phyloP scores from a whole-genome alignment of 2,113 vertebrate genomes.

The Prionailurus bengalensis region DNA sequence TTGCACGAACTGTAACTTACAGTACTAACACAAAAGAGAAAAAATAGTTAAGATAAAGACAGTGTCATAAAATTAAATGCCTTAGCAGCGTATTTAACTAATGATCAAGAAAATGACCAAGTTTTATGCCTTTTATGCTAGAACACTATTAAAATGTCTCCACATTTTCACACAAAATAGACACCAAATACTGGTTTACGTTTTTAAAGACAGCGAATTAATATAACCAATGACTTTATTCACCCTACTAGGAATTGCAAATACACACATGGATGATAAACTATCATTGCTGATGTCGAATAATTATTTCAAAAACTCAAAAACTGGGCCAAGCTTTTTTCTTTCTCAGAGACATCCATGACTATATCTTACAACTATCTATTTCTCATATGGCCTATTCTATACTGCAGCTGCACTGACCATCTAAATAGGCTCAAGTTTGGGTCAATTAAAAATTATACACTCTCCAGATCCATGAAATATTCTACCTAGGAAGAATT shows the following conservation, averaged over 20 bases:
- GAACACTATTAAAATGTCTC: slow-evolving; percentile 42
- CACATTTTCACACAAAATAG: slow-evolving; percentile 45
- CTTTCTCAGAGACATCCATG: slow-evolving; percentile 24
- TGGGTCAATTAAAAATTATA: slow-evolving; percentile 49
- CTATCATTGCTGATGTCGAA: background rate
- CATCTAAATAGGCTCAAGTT: slow-evolving; percentile 12
- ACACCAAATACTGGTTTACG: slow-evolving; percentile 10
- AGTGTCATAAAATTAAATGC: background rate
- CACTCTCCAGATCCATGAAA: slow-evolving; percentile 30
- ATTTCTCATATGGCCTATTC: slow-evolving; percentile 43
- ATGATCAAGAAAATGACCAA: slow-evolving; percentile 14
- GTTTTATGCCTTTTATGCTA: background rate
- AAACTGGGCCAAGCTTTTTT: background rate
- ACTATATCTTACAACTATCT: slow-evolving; percentile 21
- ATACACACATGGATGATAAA: background rate
- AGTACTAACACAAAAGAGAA: background rate
- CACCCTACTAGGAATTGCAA: background rate
- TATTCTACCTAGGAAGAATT: background rate
- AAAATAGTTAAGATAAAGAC: slow-evolving; percentile 30
- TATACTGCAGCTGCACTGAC: background rate
- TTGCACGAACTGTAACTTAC: slow-evolving; percentile 60
- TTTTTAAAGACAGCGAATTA: slow-evolving; percentile 41
- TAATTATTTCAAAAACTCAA: slow-evolving; percentile 62
- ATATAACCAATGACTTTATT: background rate
- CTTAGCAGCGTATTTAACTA: slow-evolving; percentile 38